These are phyloP conservation scores for Thaumetopoea pityocampa DNA, from an alignment of 1,140 invertebrate genomes.

Conservation along the genomic window DNA sequence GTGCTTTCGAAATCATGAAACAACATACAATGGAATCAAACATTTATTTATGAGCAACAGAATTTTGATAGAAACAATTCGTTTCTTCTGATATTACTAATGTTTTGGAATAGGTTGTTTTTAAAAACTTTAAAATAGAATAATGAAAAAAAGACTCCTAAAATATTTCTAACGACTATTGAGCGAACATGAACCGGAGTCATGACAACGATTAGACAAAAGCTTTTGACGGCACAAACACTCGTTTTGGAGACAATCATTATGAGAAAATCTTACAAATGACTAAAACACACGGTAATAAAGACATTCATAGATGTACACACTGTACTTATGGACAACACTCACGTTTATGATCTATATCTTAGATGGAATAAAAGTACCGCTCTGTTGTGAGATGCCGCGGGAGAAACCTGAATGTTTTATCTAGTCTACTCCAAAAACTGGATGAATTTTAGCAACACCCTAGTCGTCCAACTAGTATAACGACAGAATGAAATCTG, in stretches of 20 bases:
- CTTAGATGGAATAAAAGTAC: constrained; percentile 70
- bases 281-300: constrained; percentile 71
- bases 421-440: constrained; percentile 43
- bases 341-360: constrained; percentile 69
- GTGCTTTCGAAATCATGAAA: too few relatives aligned
- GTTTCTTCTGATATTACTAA: neutral
- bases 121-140: neutral
- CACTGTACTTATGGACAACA: constrained; percentile 63
- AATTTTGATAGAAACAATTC: too few relatives aligned
- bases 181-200: constrained; percentile 38
- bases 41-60: too few relatives aligned
- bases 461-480: constrained; percentile 14
- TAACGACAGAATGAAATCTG: constrained; percentile 7
- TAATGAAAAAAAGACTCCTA: neutral
- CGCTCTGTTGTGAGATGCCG: constrained; percentile 59
- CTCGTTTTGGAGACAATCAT: constrained; percentile 73
- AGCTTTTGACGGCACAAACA: constrained; percentile 61
- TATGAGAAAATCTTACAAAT: constrained; percentile 75
- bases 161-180: constrained; percentile 17
- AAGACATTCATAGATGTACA: constrained; percentile 73
- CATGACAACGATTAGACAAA: constrained; percentile 66
- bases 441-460: constrained; percentile 26
- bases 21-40: too few relatives aligned
- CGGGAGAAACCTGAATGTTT: constrained; percentile 43
- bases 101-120: neutral